Base-by-base conservation (phyloP, 2,797 vertebrate species). In the Adrianichthys oophorus region DNA sequence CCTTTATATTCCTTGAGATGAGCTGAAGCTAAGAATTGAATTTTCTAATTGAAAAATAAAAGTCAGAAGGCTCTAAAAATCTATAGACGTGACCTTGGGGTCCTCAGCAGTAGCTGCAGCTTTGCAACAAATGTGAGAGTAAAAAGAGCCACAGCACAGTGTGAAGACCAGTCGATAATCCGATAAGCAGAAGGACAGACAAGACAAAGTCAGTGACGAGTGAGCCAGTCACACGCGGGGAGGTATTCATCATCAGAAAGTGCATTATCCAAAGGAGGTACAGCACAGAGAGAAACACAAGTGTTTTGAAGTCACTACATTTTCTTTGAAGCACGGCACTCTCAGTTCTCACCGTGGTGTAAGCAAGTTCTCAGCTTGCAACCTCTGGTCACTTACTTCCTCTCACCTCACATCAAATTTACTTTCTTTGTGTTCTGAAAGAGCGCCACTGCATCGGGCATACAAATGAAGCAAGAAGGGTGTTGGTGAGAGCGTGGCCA, bases 161-260 rank as follows among this genome's bases (percentile, higher is more conserved):
- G 57, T 76, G 76, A 76, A 62, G 65, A 65, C 64, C 32, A 44
- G 73, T 78, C 82, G 74, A 80, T 89, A 85, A 85, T 82, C 78
- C 66, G 15, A 84, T 79, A 76, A 80, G 68, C 47, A 75, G 68
- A 69, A 74, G 67, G 75, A 81, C 73, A 61, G 76, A 56, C 4
- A 5, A 62, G 70, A 68, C 65, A 74, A 74, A 80, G 68, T 63
- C 74, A 59, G 56, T 48, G 74, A 65, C 23, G 15, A 67, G 69
- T 53, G 57, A 76, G 53, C 51, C 40, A 41, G 52, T 72, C 70
- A 54, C 70, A 78, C 53, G 53, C 10, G 48, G 70, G 63, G 57
- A n/a, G 0, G 26, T 51, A 56, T 69, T 79, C 75, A 75, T 78
- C 74, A 65, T 53, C 56, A 57, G 32, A 63, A 46, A 70, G 61